Evolutionary conservation across 1,140 invertebrate species (phyloP), one percentile per base, ranked within the genome.

Genomic region (Copidosoma floridanum): DNA sequence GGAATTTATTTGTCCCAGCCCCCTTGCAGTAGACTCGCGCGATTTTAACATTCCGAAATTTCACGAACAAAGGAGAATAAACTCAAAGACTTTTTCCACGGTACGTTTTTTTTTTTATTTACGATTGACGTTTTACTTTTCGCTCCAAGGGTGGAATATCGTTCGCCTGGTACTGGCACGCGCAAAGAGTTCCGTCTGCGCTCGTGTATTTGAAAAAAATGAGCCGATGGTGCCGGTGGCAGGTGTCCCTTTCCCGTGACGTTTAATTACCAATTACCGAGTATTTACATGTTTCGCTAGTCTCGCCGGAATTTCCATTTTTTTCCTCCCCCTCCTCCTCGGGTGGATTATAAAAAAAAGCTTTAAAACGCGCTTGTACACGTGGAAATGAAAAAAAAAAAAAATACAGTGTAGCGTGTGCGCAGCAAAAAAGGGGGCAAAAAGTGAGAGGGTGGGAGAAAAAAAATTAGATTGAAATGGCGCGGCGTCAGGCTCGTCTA

Each of bases 251-350:
- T 1, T n/a, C 41, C 43, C 24, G 37, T 58, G 52, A 58, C 57
- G 51, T 58, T 52, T 58, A 58, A 58, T 58, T 58, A 48, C 57
- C 57, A 58, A 58, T 58, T 58, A 58, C 38, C 24, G 47, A 18
- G 41, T 58, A 52, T 52, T 58, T 52, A 44, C 52, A n/a, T n/a
- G 44, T 52, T 43, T 21, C 20, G n/a, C 29, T 32, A 32, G 6
- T 32, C 29, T 32, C 29, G 6, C 12, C 6, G 6, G 29, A 32
- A 12, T 8, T 12, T 32, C 29, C 12, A 32, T 32, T 41, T 41
- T 41, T 41, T 41, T 32, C 29, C 29, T 32, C 12, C 29, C 29
- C 29, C 0, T 6, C 29, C n/a, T n/a, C n/a, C n/a, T n/a, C n/a
- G n/a, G n/a, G n/a, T n/a, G n/a, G n/a, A n/a, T n/a, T n/a, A n/a